phyloP scores from a whole-genome alignment of 2,113 vertebrate genomes.

The Pteropus alecto region DNA sequence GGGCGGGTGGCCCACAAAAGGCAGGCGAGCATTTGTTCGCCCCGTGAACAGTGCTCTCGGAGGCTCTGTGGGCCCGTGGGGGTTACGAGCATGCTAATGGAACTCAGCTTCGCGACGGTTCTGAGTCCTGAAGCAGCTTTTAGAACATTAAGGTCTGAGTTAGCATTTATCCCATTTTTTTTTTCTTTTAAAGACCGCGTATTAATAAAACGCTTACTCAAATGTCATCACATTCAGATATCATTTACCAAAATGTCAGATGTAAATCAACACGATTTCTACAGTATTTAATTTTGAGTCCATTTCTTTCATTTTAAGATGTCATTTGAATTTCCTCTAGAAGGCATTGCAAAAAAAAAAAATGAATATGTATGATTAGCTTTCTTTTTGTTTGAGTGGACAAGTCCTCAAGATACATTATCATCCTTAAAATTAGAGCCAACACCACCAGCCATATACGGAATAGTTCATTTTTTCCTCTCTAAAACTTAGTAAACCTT shows the following conservation, averaged over 20 bases:
- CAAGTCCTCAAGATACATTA: not conserved
- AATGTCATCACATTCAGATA: not conserved
- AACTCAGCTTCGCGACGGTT: not conserved
- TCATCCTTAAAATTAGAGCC: not conserved
- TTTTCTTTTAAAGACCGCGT: not conserved
- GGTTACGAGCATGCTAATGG: rapidly evolving
- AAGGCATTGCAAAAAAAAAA: not conserved
- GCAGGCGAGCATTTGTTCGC: rapidly evolving
- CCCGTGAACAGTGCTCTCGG: no score
- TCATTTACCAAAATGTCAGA: not conserved
- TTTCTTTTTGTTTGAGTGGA: not conserved
- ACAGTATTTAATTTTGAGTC: not conserved
- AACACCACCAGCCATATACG: not conserved
- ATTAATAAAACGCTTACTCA: not conserved
- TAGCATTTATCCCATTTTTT: not conserved
- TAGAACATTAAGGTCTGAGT: not conserved
- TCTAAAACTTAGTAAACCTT: not conserved
- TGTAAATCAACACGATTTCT: not conserved
- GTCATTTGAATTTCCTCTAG: not conserved
- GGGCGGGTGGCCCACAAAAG: rapidly evolving
- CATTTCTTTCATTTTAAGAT: not conserved
- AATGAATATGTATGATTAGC: not conserved
- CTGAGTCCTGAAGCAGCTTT: not conserved
- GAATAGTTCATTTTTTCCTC: rapidly evolving
- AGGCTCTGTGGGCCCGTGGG: not conserved